Percentiles rank a stretch among this genome's conserved stretches.
Evolutionary conservation across 2,888 invertebrate species (phyloP).

Genomic region (Aleiodes leptofemur): DNA sequence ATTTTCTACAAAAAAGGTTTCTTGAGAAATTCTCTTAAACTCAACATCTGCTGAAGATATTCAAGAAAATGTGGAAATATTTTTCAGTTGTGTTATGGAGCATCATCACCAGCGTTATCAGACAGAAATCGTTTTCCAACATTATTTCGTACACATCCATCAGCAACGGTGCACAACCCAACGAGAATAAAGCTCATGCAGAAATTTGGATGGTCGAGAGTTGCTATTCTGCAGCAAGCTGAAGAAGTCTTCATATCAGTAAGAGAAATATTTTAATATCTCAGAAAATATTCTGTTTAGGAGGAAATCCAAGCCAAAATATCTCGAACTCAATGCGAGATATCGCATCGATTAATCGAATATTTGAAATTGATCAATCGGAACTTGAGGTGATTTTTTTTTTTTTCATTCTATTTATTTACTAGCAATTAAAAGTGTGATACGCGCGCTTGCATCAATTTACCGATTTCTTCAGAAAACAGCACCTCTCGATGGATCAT

Average conservation of each 20-base stretch:
- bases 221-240: conserved; percentile 98
- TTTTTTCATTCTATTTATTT: no score
- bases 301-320: no score
- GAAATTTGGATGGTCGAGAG: conserved; percentile 97
- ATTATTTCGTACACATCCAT: conserved; percentile 98
- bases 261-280: conserved; percentile 66
- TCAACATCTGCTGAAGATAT: conserved; percentile 19
- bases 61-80: background rate
- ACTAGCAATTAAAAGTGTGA: no score
- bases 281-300: no score
- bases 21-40: background rate
- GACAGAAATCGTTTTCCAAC: conserved; percentile 98
- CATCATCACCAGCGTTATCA: conserved; percentile 98
- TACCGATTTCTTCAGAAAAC: no score
- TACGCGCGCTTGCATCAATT: no score
- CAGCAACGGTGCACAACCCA: conserved; percentile 99
- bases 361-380: no score
- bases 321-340: no score
- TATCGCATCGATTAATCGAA: no score
- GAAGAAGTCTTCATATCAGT: conserved; percentile 98
- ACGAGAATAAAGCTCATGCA: conserved; percentile 97
- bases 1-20: background rate
- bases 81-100: conserved; percentile 93
- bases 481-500: no score
- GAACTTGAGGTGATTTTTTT: no score